Conservation (phyloP, 2,113 vertebrate species). For the Atractosteus spatula region DNA sequence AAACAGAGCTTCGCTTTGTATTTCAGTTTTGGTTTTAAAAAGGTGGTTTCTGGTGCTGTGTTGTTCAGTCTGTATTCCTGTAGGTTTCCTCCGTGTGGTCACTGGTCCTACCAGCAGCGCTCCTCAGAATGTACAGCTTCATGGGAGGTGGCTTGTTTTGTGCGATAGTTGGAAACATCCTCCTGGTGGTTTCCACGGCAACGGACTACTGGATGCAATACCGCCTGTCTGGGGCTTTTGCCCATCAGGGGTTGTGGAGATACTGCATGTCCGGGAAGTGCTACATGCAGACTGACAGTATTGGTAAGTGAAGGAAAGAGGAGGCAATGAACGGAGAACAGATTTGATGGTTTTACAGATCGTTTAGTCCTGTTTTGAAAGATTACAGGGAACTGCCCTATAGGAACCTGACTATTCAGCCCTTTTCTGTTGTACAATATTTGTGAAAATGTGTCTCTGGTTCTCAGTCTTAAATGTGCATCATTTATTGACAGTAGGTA, state of each 20-base stretch:
- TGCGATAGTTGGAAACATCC: constrained; percentile 82
- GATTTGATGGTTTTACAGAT: too few relatives aligned
- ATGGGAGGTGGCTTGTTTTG: constrained; percentile 88
- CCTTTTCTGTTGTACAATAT: too few relatives aligned
- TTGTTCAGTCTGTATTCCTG: background rate
- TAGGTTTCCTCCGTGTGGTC: background rate
- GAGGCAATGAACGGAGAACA: too few relatives aligned
- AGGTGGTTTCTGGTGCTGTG: background rate
- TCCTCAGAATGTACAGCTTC: constrained; percentile 82
- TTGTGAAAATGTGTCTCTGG: too few relatives aligned
- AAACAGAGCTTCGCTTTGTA: too few relatives aligned
- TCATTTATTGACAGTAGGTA: too few relatives aligned
- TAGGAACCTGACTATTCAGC: too few relatives aligned
- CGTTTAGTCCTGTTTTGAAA: too few relatives aligned
- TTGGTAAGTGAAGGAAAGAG: constrained; percentile 62
- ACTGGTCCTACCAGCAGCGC: constrained; percentile 16
- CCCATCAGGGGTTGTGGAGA: constrained; percentile 86
- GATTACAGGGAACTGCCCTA: too few relatives aligned
- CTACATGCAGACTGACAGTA: constrained; percentile 82
- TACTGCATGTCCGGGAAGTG: constrained; percentile 84
- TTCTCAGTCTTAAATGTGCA: too few relatives aligned
- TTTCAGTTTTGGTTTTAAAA: too few relatives aligned
- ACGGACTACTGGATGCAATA: constrained; percentile 93
- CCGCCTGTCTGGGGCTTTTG: constrained; percentile 76
- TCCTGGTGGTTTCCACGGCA: constrained; percentile 79